phyloP scores from a whole-genome alignment of 2,113 vertebrate species.

The Indicator indicator region DNA sequence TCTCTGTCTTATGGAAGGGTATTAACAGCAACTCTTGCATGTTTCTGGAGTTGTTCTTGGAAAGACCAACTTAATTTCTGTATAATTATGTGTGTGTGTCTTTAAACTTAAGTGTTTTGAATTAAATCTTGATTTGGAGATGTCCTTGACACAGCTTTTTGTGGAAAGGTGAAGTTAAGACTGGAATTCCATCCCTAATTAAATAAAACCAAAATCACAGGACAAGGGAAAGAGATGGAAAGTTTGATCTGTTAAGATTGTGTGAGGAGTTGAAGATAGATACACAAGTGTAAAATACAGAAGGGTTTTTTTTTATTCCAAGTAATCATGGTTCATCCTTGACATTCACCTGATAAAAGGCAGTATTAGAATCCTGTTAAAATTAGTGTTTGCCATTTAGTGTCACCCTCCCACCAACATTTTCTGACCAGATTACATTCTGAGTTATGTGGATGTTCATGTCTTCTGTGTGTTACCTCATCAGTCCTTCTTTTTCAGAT shows the following conservation, averaged over 20 bases:
- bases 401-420: not conserved
- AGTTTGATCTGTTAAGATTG: not conserved
- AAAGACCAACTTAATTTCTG: not conserved
- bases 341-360: not conserved
- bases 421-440: not conserved
- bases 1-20: not conserved
- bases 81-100: not conserved
- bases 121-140: not conserved
- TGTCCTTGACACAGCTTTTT: not conserved
- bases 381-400: not conserved
- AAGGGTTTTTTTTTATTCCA: not conserved
- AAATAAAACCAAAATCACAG: not conserved
- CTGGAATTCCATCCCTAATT: not conserved
- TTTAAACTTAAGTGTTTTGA: not conserved
- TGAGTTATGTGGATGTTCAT: not conserved
- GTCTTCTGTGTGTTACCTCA: not conserved
- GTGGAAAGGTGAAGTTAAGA: not conserved
- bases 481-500: slow-evolving; percentile 76
- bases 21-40: not conserved
- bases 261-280: not conserved
- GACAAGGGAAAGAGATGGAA: not conserved
- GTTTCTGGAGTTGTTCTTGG: not conserved
- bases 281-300: not conserved
- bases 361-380: not conserved
- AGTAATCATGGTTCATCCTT: not conserved